A percentile compares a stretch with the other conserved stretches of the same genome.
Evolutionary conservation across 2,888 invertebrate genomes (phyloP).

Genomic region (Yponomeuta cagnagella): DNA sequence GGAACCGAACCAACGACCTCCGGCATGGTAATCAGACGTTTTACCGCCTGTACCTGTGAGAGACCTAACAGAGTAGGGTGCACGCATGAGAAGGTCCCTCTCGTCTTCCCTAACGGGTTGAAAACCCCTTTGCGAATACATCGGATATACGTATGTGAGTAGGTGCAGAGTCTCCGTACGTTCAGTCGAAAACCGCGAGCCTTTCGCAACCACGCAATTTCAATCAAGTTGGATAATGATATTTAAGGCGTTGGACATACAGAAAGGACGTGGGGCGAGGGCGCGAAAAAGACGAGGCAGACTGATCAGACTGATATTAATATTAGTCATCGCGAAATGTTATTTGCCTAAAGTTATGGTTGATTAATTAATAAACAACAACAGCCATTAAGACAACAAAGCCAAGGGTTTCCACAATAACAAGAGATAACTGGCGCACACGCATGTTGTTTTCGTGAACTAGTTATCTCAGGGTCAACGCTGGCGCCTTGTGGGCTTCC

Average conservation of each 20-base stretch:
- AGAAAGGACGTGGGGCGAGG: too few species aligned
- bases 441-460: background rate
- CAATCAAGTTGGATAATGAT: background rate
- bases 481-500: background rate
- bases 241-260: background rate
- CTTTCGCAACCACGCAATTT: background rate
- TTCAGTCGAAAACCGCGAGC: background rate
- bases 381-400: background rate
- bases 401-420: background rate
- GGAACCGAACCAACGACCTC: too few species aligned
- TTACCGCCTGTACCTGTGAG: too few species aligned
- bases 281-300: too few species aligned
- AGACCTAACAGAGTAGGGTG: too few species aligned
- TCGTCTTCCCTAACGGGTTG: too few species aligned
- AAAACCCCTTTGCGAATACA: too few species aligned
- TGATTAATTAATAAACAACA: background rate
- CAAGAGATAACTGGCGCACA: background rate
- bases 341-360: background rate
- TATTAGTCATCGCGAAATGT: too few species aligned
- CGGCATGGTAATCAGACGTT: too few species aligned
- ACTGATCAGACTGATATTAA: too few species aligned
- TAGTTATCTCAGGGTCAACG: background rate
- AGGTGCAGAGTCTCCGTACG: background rate
- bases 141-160: background rate
- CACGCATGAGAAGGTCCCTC: too few species aligned